Evolutionary conservation across 2,888 invertebrate species (phyloP), one percentile per base, ranked within the genome.

Genomic region (Drepanosiphum platanoidis): DNA sequence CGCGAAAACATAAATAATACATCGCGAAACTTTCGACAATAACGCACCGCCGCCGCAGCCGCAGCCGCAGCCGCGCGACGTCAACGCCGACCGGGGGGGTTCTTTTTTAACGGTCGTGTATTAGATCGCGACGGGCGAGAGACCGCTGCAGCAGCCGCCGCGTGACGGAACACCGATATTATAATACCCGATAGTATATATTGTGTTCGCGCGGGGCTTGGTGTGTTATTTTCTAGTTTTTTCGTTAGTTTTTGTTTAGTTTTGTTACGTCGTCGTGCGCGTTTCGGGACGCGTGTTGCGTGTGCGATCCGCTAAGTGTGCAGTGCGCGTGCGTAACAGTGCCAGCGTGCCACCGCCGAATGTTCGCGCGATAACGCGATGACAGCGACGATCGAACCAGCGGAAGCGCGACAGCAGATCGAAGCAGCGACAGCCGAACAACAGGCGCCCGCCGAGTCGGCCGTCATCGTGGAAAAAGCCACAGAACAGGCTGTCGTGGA

Each of bases 301-400:
- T 74, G 84, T 75, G n/a, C n/a, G 22, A 77, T 84, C 77, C 36
- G 84, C 52, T 75, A 52, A 22, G 52, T 52, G 52, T 18, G 22
- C 39, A 39, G 52, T 52, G 15, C 18, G 52, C 52, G 18, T 22
- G 52, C 52, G 22, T 15, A n/a, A n/a, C n/a, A n/a, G n/a, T n/a
- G n/a, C n/a, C n/a, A n/a, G n/a, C n/a, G n/a, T n/a, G n/a, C n/a
- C n/a, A n/a, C n/a, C 34, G 13, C 4, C 18, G 82, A 82, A 27
- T 11, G 68, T 5, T 80, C 70, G 71, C 58, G 81, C 71, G 15
- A 3, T 9, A 8, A 7, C 46, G 52, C 30, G 32, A 84, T 84
- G 84, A 68, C 84, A 77, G 36, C 86, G n/a, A 58, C 77, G 32
- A 74, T 75, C 72, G 86, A 39, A 42, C 5, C 84, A 36, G 22